Percentiles rank a stretch among this genome's conserved stretches.
Conservation (phyloP, 2,888 invertebrate genomes). For the Branchipolynoe longqiensis region DNA sequence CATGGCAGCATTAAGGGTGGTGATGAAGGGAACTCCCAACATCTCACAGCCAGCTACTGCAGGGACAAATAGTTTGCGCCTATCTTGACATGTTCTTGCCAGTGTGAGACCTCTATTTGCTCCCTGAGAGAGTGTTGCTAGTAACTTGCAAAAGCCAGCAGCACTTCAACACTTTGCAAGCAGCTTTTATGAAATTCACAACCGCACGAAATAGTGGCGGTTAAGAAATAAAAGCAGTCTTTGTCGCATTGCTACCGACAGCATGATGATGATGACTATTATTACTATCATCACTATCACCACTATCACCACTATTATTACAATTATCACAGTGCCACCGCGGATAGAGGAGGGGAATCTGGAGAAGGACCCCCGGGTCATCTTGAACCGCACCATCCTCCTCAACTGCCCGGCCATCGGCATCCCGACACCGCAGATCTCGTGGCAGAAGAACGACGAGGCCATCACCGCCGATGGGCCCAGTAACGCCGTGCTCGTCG, state of each 20-base stretch:
- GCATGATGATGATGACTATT: background rate
- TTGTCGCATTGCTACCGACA: background rate
- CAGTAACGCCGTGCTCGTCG: conserved; percentile 69
- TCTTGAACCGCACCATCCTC: conserved; percentile 75
- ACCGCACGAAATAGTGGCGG: no score
- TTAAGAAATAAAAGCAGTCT: background rate
- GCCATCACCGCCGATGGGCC: conserved; percentile 43
- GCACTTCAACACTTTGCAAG: no score
- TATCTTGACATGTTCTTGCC: no score
- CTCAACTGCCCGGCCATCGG: conserved; percentile 80
- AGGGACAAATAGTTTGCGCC: no score
- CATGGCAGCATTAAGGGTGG: no score
- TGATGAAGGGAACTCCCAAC: no score
- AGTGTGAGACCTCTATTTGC: no score
- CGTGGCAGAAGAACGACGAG: conserved; percentile 77
- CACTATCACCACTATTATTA: background rate
- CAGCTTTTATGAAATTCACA: no score
- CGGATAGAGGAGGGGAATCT: conserved; percentile 71
- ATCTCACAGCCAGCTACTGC: no score
- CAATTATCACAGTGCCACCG: conserved; percentile 75
- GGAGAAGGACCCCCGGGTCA: conserved; percentile 72
- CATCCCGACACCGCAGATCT: conserved; percentile 76
- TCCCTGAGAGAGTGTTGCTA: no score
- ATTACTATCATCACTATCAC: no score
- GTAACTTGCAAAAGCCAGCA: no score